Evolutionary conservation across 2,888 invertebrate genomes (phyloP).

Genomic region (Apomyelois bistriatella): DNA sequence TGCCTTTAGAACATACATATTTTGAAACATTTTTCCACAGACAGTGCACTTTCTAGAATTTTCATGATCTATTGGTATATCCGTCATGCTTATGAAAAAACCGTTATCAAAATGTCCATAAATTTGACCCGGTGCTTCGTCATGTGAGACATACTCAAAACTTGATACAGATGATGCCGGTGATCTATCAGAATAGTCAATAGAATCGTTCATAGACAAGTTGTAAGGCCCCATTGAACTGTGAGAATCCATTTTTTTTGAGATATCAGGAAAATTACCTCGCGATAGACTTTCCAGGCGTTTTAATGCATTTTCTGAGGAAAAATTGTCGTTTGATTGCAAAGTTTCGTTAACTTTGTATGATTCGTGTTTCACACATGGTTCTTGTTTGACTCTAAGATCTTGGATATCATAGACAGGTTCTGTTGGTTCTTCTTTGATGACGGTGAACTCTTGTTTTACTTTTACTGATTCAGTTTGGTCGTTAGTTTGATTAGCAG

Average conservation of each 20-base stretch:
- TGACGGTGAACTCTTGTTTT: slow-evolving; percentile 44
- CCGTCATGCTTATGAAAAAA: slow-evolving; percentile 85
- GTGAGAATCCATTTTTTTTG: slow-evolving; percentile 51
- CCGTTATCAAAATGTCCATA: slow-evolving; percentile 87
- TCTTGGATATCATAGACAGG: slow-evolving; percentile 49
- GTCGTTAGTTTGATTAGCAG: slow-evolving; percentile 24
- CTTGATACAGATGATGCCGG: slow-evolving; percentile 82
- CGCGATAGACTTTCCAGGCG: slow-evolving; percentile 90
- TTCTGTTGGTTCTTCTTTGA: slow-evolving; percentile 55
- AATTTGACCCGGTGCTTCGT: slow-evolving; percentile 82
- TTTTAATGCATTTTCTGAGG: slow-evolving; percentile 84
- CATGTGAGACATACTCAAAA: slow-evolving; percentile 74
- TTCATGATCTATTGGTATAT: slow-evolving; percentile 94
- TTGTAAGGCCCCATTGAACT: slow-evolving; percentile 52
- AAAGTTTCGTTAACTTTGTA: slow-evolving; percentile 39
- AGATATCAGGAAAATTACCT: slow-evolving; percentile 83
- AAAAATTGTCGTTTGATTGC: slow-evolving; percentile 43
- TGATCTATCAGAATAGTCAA: slow-evolving; percentile 74
- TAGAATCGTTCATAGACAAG: slow-evolving; percentile 57
- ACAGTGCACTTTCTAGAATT: slow-evolving; percentile 95
- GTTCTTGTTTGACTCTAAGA: slow-evolving; percentile 62
- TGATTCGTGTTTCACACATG: slow-evolving; percentile 51
- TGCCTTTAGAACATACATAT: slow-evolving; percentile 94
- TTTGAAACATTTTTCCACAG: slow-evolving; percentile 96
- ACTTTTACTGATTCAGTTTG: slow-evolving; percentile 41